These are phyloP conservation scores for Drosophila diplacantha DNA, from an alignment of 2,888 invertebrate genomes.

Conservation along the genomic window DNA sequence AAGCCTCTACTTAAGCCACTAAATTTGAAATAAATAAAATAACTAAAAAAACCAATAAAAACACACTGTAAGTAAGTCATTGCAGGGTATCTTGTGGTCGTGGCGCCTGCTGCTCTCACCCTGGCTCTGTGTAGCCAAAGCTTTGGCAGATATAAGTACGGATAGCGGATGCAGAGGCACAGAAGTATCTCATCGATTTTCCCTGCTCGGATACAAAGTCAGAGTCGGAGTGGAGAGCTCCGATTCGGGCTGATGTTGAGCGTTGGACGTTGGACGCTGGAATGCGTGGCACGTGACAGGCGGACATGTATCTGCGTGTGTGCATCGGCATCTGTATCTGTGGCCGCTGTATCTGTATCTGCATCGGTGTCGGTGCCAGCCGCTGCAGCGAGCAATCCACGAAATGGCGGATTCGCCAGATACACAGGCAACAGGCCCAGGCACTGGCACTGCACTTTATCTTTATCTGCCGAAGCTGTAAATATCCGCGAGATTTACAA, in stretches of 20 bases:
- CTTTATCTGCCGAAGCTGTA: slow-evolving; percentile 74
- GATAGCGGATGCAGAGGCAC: neutral
- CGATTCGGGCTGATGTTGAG: neutral
- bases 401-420: slow-evolving; percentile 45
- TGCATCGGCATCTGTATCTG: slow-evolving; percentile 9
- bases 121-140: neutral
- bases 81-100: neutral
- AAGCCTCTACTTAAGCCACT: neutral
- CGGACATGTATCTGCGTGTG: slow-evolving; percentile 44
- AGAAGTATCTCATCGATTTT: slow-evolving; percentile 39
- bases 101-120: neutral
- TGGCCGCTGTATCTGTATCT: slow-evolving; percentile 15
- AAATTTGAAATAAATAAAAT: neutral
- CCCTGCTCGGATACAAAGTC: slow-evolving; percentile 9
- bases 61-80: neutral
- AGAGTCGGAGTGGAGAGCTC: neutral
- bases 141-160: slow-evolving; percentile 8
- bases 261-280: slow-evolving; percentile 12
- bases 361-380: slow-evolving; percentile 9
- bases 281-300: slow-evolving; percentile 61
- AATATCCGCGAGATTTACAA: slow-evolving; percentile 77
- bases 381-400: slow-evolving; percentile 28
- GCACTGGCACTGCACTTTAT: slow-evolving; percentile 38
- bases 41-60: neutral
- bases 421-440: neutral